Evolutionary conservation across 2,797 vertebrate genomes (phyloP).

Genomic region (Brachymystax lenok): DNA sequence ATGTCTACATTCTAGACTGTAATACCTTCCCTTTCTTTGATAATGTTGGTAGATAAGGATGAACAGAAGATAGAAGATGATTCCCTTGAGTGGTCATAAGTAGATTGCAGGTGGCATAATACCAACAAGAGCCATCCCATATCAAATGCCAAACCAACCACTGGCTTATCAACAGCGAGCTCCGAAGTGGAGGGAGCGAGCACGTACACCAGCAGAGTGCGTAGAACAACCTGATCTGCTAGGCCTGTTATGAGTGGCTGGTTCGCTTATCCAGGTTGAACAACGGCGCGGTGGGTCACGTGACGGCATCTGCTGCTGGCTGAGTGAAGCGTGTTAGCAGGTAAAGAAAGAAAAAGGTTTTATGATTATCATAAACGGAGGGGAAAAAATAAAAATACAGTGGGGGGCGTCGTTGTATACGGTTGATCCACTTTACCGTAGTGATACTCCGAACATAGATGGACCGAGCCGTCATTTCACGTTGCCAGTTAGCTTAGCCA

Average conservation of each 20-base stretch:
- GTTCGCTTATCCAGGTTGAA: slow-evolving; percentile 52
- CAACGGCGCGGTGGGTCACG: slow-evolving; percentile 66
- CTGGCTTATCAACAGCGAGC: neutral
- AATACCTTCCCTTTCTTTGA: too few relatives aligned
- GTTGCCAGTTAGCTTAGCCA: slow-evolving; percentile 5
- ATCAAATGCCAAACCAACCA: neutral
- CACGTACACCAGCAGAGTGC: neutral
- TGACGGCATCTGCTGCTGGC: slow-evolving; percentile 74
- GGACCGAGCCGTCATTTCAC: neutral
- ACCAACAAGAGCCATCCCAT: too few relatives aligned
- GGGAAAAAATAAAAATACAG: slow-evolving; percentile 12
- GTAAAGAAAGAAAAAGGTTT: slow-evolving; percentile 65
- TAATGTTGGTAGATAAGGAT: too few relatives aligned
- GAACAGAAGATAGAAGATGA: too few relatives aligned
- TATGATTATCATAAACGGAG: neutral
- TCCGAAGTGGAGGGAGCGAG: slow-evolving; percentile 2
- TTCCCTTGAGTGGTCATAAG: too few relatives aligned
- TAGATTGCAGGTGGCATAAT: neutral
- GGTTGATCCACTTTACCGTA: neutral
- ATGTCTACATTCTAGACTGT: too few relatives aligned
- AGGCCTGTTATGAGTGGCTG: slow-evolving; percentile 37
- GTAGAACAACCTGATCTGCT: neutral
- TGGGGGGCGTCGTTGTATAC: neutral
- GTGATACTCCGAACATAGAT: neutral
- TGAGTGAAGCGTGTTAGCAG: slow-evolving; percentile 84